Evolutionary conservation across 2,113 vertebrate genomes (phyloP), one percentile per base, ranked within the genome.

Genomic region (Gobio gobio): DNA sequence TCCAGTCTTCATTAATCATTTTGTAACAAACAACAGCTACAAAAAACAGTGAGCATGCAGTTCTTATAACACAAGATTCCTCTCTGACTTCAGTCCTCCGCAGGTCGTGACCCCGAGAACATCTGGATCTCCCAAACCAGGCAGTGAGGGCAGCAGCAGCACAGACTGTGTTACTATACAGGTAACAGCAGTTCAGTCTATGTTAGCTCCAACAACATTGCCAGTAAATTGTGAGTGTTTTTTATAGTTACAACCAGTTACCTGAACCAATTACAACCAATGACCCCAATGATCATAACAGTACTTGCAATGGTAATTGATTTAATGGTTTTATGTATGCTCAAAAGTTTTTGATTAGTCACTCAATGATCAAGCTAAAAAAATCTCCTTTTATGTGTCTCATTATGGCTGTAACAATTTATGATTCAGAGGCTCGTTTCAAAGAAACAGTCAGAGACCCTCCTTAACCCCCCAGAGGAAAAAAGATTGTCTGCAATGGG

Each of bases 81-180:
- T 63, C 36, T 79, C 22, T 80, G 59, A 64, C 78, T 75, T 3
- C 87, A 94, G 94, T 91, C 92, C 93, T 88, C 87, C 92, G 1
- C 92, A 91, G 84, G 87, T 83, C 12, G 33, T 58, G 75, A 92
- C 91, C 16, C 93, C 94, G 22, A 89, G 80, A 85, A 90, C 90
- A 24, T 80, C 85, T 33, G 87, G 75, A 64, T 93, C 93, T 63
- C 91, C 91, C 1, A 88, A 87, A 86, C 61, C 91, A 47, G 58
- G 33, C 7, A 94, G 92, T 85, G 93, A 94, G 58, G 89, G 91
- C 10, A 92, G 93, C 89, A 93, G 92, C 22, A 85, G 86, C 26
- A 87, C 80, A 45, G 93, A 95, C 81, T 93, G 91, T 61, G 85
- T 93, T 74, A 89, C 91, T 63, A 94, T 94, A 87, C 93, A 94